These are phyloP conservation scores for Drosophila prostipennis DNA, from an alignment of 2,888 invertebrate species.

Conservation along the genomic window DNA sequence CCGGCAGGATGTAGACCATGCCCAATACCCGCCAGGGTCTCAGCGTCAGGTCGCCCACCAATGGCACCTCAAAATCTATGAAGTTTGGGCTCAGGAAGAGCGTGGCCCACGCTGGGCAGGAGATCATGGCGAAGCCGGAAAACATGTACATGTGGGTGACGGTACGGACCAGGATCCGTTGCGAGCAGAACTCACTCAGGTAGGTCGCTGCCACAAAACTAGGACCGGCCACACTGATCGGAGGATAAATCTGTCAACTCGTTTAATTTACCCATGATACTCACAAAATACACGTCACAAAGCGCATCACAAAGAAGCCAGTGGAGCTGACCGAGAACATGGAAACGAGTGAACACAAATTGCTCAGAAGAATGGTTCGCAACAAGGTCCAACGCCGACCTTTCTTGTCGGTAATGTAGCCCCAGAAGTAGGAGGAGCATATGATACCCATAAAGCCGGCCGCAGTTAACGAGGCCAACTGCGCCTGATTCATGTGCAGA, in stretches of 20 bases:
- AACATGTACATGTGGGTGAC: slow-evolving; percentile 67
- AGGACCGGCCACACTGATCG: slow-evolving; percentile 63
- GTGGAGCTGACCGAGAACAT: slow-evolving; percentile 61
- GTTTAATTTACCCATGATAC: slow-evolving; percentile 9
- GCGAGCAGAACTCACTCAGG: slow-evolving; percentile 65
- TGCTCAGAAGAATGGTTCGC: slow-evolving; percentile 52
- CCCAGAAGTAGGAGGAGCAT: slow-evolving; percentile 66
- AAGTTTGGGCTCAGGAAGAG: slow-evolving; percentile 17
- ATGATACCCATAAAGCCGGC: slow-evolving; percentile 63
- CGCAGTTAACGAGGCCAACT: slow-evolving; percentile 42
- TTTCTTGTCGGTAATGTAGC: slow-evolving; percentile 60
- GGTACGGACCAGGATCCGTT: slow-evolving; percentile 44
- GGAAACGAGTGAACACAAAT: slow-evolving; percentile 53
- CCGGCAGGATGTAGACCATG: slow-evolving; percentile 53
- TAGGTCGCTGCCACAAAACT: slow-evolving; percentile 62
- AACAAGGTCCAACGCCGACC: slow-evolving; percentile 65
- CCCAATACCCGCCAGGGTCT: slow-evolving; percentile 64
- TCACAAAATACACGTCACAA: slow-evolving; percentile 69
- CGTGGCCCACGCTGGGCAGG: slow-evolving; percentile 51
- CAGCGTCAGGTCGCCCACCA: slow-evolving; percentile 38
- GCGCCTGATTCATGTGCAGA: slow-evolving; percentile 49
- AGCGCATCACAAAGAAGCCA: slow-evolving; percentile 59
- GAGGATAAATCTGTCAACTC: neutral
- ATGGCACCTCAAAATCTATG: slow-evolving; percentile 38
- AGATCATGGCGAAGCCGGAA: slow-evolving; percentile 65